A percentile compares a stretch with the other conserved stretches of the same genome.
Conservation (phyloP, 2,113 vertebrate genomes). For the Ceyx margarethae region DNA sequence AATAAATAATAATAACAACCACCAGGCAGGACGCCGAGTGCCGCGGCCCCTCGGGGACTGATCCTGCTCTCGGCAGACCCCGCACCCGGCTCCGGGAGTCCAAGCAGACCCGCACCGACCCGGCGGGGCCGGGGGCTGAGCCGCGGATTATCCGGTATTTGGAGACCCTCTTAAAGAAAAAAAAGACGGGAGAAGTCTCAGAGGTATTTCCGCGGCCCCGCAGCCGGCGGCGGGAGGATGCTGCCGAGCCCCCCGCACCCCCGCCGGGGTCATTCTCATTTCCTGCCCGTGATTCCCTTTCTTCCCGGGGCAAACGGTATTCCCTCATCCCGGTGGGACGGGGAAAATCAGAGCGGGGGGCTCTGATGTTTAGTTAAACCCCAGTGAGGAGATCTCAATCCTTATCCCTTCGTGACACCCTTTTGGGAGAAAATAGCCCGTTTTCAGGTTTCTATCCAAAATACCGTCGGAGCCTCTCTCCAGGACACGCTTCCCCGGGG, state of each 20-base stretch:
- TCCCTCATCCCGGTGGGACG: background rate
- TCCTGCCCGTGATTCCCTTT: background rate
- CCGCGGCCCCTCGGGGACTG: background rate
- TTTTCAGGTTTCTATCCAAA: background rate
- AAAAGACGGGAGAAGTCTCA: rapidly evolving
- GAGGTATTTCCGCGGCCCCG: background rate
- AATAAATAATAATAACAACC: no score
- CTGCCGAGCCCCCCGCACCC: background rate
- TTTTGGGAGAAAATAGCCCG: rapidly evolving
- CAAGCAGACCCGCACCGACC: background rate
- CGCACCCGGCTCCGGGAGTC: background rate
- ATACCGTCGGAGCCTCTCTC: background rate
- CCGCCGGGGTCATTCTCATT: background rate
- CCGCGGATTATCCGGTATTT: rapidly evolving
- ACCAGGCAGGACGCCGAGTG: background rate
- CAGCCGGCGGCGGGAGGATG: background rate
- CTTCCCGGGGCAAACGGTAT: background rate
- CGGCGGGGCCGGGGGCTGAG: background rate
- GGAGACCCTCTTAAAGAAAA: background rate
- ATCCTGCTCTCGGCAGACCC: background rate
- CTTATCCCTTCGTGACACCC: rapidly evolving
- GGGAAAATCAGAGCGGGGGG: background rate
- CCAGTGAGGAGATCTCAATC: background rate
- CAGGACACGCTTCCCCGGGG: background rate
- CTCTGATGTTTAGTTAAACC: background rate